Evolutionary conservation across 2,113 vertebrate species (phyloP).

Genomic region (Eolophus roseicapilla): DNA sequence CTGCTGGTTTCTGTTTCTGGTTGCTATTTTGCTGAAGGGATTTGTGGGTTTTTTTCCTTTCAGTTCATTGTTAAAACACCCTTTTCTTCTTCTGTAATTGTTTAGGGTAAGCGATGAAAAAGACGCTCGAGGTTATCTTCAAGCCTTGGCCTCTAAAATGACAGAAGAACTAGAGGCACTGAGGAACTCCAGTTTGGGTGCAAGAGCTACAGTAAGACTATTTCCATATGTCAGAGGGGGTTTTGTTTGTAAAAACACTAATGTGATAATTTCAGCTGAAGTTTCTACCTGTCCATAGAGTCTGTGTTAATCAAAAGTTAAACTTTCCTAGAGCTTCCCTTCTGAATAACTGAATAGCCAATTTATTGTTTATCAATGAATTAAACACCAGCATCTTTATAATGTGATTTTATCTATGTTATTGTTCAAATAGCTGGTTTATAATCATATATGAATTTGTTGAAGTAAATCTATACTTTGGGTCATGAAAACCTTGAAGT

Average conservation of each 20-base stretch:
- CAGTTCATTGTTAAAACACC: not conserved
- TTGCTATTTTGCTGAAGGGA: not conserved
- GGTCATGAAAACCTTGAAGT: not conserved
- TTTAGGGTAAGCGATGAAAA: constrained; percentile 98
- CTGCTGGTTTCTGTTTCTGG: not conserved
- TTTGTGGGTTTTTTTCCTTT: not conserved
- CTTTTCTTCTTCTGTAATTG: not conserved
- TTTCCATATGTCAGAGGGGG: not conserved
- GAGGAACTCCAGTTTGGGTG: constrained; percentile 92
- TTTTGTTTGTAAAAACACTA: not conserved
- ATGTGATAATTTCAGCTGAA: not conserved
- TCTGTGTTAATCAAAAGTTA: not conserved
- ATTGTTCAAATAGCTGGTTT: not conserved
- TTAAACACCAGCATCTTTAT: not conserved
- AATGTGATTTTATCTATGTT: not conserved
- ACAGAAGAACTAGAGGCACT: constrained; percentile 95
- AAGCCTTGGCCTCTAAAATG: constrained; percentile 98
- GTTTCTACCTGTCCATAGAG: not conserved
- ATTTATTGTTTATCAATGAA: not conserved
- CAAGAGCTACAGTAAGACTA: constrained; percentile 87
- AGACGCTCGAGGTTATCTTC: constrained; percentile 95
- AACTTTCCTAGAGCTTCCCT: not conserved
- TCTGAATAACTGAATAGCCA: not conserved
- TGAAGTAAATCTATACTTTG: not conserved
- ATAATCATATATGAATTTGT: not conserved